Conservation (phyloP, 2,113 vertebrate genomes). For the Sardina pilchardus region DNA sequence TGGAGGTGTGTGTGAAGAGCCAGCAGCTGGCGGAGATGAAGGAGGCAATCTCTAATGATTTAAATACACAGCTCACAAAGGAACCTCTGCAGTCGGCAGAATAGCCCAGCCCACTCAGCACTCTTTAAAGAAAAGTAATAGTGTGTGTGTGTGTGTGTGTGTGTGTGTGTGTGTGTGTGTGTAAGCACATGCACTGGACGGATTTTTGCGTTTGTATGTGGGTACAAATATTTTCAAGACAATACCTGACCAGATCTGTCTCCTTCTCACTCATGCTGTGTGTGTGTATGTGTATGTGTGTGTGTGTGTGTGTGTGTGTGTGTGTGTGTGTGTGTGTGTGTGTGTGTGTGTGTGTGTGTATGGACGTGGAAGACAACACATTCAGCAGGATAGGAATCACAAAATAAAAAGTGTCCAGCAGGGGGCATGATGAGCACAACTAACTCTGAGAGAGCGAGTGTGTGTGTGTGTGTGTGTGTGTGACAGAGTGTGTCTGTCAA, state of each 20-base stretch:
- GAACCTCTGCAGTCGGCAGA: slow-evolving; percentile 53
- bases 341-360: too few species aligned
- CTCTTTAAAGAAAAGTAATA: slow-evolving; percentile 51
- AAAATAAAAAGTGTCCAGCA: too few species aligned
- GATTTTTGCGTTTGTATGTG: not conserved
- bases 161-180: too few species aligned
- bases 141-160: too few species aligned
- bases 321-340: too few species aligned
- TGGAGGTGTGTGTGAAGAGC: not conserved
- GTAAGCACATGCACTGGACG: not conserved
- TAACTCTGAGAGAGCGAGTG: too few species aligned
- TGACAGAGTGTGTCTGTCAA: not conserved
- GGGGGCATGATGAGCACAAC: too few species aligned
- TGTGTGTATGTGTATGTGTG: slow-evolving; percentile 19
- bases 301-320: too few species aligned
- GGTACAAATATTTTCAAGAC: not conserved
- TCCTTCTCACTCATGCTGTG: too few species aligned
- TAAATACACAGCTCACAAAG: slow-evolving; percentile 51
- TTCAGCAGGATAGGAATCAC: too few species aligned
- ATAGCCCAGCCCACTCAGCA: slow-evolving; percentile 63
- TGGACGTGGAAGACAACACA: too few species aligned
- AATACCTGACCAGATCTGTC: not conserved
- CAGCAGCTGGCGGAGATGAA: not conserved
- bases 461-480: slow-evolving; percentile 14
- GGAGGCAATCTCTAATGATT: slow-evolving; percentile 53